Base-by-base conservation (phyloP, 2,797 vertebrate genomes). In the Valencia hispanica region DNA sequence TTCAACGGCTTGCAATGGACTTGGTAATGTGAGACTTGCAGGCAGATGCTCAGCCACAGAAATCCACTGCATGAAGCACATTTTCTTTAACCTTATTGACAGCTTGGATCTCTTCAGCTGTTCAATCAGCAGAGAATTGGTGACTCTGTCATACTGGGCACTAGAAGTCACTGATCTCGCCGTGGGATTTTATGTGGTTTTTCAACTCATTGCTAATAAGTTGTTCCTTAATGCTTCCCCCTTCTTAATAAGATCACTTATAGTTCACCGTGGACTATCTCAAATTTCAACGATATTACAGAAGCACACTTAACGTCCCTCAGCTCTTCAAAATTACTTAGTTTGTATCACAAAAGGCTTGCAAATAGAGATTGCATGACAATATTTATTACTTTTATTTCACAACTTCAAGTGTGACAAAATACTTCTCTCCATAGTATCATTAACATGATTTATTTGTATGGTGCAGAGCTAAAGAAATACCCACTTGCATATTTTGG, bases 401-500 rank as follows among this genome's bases (percentile, higher is more conserved):
- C 55, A 27, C 27, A 30, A n/a, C n/a, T n/a, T n/a, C n/a, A n/a
- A 30, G 27, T 27, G 14, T 55, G 8, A 11, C 53, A 25, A 55
- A 55, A 55, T 57, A 57, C 55, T 15, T 27, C 10, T 27, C n/a
- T 57, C n/a, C 41, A 41, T n/a, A n/a, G 39, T 8, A 20, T 6
- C 30, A 34, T 70, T 18, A 70, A 69, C 20, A 17, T 47, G 41
- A 1, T 47, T 14, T 9, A 50, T 65, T 77, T 25, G 47, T 51
- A 10, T 39, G 68, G 18, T 53, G 0, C 50, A 43, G 17, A 20
- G 39, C n/a, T 25, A 32, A 15, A 27, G 8, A 74, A 32, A 18
- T 57, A 79, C 95, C 88, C 43, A 99, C 98, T 96, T 83, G 97
- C 98, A 0, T 97, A 99, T 93, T 97, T 97, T 0, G 98, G 98